These are phyloP conservation scores for Lasiommata megera DNA, from an alignment of 2,888 invertebrate genomes.

Conservation along the genomic window DNA sequence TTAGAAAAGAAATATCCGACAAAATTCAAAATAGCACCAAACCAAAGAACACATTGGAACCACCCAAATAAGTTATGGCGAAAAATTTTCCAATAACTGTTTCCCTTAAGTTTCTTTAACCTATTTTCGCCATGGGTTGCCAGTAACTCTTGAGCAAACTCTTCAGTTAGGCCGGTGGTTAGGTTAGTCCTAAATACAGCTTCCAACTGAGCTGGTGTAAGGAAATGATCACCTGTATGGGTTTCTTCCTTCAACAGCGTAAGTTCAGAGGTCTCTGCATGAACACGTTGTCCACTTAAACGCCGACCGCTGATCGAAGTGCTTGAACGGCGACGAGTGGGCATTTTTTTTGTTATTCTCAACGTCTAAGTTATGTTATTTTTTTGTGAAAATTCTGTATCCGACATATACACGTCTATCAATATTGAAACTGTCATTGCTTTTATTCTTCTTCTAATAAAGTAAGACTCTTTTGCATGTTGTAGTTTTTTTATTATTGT, in stretches of 20 bases:
- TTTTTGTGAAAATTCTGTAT: neutral
- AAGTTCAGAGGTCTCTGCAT: conserved; percentile 43
- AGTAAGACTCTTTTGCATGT: neutral
- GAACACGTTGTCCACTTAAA: conserved; percentile 38
- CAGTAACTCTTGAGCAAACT: conserved; percentile 75
- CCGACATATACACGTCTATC: neutral
- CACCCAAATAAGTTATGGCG: conserved; percentile 86
- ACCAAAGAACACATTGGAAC: conserved; percentile 86
- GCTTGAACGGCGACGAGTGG: conserved; percentile 44
- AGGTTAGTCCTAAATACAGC: conserved; percentile 68
- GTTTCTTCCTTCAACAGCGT: conserved; percentile 61
- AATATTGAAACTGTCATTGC: neutral
- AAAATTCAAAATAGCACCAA: conserved; percentile 83
- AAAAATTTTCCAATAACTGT: conserved; percentile 84
- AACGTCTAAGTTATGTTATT: neutral
- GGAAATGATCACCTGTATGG: conserved; percentile 68
- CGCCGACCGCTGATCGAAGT: conserved; percentile 42
- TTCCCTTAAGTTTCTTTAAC: conserved; percentile 80
- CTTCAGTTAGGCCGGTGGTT: conserved; percentile 75
- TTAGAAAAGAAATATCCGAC: conserved; percentile 73
- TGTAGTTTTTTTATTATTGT: too few species aligned
- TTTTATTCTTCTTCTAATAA: neutral
- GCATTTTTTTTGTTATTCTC: conserved; percentile 38
- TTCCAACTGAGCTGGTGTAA: conserved; percentile 64
- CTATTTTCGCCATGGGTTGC: conserved; percentile 82